Percentiles rank a stretch among this genome's conserved stretches.
phyloP scores from a whole-genome alignment of 2,797 vertebrate species.

The Salarias fasciatus region DNA sequence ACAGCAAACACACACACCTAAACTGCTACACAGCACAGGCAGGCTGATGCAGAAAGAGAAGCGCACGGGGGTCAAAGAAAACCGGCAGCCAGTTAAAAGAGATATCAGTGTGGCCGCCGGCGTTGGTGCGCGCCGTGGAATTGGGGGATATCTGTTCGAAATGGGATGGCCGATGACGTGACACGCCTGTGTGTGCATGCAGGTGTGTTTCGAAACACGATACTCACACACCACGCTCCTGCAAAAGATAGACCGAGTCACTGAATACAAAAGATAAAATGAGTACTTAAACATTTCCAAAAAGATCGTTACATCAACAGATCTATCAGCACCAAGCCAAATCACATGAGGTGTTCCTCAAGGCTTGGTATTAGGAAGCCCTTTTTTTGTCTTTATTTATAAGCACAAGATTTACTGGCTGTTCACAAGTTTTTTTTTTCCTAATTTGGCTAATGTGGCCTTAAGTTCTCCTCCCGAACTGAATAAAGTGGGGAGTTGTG shows the following conservation, averaged over 20 bases:
- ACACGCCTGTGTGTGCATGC: constrained; percentile 5
- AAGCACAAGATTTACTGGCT: too few species aligned
- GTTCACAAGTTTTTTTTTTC: too few species aligned
- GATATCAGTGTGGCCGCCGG: constrained; percentile 40
- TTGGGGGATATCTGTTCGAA: constrained; percentile 52
- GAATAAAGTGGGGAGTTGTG: constrained; percentile 9
- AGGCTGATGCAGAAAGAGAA: constrained; percentile 29
- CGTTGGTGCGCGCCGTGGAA: constrained; percentile 38
- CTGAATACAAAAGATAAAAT: constrained; percentile 8
- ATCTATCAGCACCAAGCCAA: too few species aligned
- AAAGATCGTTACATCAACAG: too few species aligned
- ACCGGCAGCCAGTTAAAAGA: constrained; percentile 41
- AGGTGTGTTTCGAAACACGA: too few species aligned
- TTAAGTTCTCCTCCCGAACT: constrained; percentile 7
- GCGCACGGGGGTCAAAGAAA: constrained; percentile 33
- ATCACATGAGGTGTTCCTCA: too few species aligned
- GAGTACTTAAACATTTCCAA: background rate
- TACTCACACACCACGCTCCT: background rate
- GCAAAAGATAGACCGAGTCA: constrained; percentile 5
- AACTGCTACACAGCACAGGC: constrained; percentile 25
- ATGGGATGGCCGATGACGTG: constrained; percentile 43
- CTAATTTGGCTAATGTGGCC: too few species aligned
- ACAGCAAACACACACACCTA: too few species aligned
- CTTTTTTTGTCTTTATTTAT: too few species aligned
- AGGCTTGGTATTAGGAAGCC: too few species aligned